phyloP scores from a whole-genome alignment of 2,113 vertebrate species.

The Bothrops jararaca region DNA sequence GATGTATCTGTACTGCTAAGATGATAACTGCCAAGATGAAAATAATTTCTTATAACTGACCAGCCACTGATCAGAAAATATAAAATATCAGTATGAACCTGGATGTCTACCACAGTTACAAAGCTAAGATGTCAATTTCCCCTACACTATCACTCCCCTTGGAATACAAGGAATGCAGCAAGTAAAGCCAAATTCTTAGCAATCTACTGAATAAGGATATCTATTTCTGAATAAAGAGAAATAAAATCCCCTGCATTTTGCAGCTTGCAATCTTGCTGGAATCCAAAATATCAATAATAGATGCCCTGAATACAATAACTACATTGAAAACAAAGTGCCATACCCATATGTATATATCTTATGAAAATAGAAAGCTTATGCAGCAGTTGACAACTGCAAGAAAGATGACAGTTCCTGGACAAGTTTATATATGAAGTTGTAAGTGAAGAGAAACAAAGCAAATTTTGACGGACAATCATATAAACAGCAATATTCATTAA shows the following conservation, averaged over 20 bases:
- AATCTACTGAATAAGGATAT: neutral
- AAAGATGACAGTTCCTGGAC: neutral
- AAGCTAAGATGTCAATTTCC: neutral
- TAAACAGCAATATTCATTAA: conserved; percentile 12
- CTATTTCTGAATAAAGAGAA: neutral
- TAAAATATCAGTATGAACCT: neutral
- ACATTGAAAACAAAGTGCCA: neutral
- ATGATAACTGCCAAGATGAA: neutral
- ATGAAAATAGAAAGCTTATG: neutral
- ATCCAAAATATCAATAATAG: neutral
- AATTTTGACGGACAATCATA: conserved; percentile 2
- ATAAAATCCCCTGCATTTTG: neutral
- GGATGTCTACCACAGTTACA: neutral
- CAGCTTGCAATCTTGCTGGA: neutral
- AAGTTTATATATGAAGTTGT: neutral
- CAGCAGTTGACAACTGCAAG: neutral
- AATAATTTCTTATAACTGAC: neutral
- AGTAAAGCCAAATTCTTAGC: neutral
- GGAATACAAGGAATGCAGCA: neutral
- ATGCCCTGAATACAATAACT: neutral
- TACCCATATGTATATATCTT: neutral
- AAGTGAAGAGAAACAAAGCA: neutral
- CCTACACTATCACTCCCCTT: neutral
- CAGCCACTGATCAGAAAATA: neutral
- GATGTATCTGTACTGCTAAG: neutral